Evolutionary conservation across 2,888 invertebrate species (phyloP).

Genomic region (Maniola hyperantus): DNA sequence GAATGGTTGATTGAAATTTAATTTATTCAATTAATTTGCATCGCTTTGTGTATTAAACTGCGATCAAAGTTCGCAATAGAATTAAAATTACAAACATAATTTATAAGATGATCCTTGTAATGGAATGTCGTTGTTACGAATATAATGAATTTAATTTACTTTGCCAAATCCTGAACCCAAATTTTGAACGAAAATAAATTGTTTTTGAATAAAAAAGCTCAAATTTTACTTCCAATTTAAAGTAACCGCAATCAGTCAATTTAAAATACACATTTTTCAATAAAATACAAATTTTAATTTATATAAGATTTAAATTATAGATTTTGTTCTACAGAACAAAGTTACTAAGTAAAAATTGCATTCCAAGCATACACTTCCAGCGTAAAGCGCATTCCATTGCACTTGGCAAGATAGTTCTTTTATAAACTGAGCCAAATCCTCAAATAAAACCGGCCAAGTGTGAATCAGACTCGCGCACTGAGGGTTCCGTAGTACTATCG

Average conservation of each 20-base stretch:
- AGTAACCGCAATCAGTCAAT: background rate
- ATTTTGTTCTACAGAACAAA: no score
- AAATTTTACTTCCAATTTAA: no score
- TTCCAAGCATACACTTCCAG: conserved; percentile 25
- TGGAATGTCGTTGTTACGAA: background rate
- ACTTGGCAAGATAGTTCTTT: conserved; percentile 35
- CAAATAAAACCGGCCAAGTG: no score
- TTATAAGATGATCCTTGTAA: background rate
- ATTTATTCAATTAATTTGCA: conserved; percentile 12
- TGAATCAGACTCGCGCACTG: no score
- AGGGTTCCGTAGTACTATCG: no score
- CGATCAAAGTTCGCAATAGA: conserved; percentile 14
- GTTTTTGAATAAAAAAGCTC: background rate
- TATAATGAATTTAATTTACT: conserved; percentile 6
- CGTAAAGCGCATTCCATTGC: conserved; percentile 28
- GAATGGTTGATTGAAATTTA: conserved; percentile 16
- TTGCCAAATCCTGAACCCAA: background rate
- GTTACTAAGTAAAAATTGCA: conserved; percentile 11
- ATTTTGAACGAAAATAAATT: background rate
- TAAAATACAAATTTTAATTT: background rate
- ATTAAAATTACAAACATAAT: conserved; percentile 13
- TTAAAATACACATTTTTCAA: background rate
- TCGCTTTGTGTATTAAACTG: conserved; percentile 15
- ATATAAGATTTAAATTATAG: no score
- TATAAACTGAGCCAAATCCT: conserved; percentile 39